Percentiles rank a stretch among this genome's conserved stretches.
Conservation (phyloP, 2,113 vertebrate genomes). For the Acanthochromis polyacanthus region DNA sequence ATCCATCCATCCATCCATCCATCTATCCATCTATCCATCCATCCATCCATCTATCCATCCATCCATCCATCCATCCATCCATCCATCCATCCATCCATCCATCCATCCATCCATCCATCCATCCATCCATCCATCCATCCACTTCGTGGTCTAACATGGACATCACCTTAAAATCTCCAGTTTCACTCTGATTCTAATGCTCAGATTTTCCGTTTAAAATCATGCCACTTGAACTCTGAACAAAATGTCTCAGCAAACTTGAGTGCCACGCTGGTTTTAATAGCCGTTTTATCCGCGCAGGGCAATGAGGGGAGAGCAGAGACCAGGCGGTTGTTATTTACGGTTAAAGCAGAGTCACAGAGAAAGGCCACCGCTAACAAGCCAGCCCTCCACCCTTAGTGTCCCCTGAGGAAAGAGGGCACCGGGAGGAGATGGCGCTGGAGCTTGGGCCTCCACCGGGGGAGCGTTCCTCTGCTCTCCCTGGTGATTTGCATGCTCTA, state of each 20-base stretch:
- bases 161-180: too few species aligned
- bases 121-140: too few species aligned
- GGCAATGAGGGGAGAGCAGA: neutral
- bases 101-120: too few species aligned
- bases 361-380: constrained; percentile 40
- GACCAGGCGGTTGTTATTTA: constrained; percentile 9
- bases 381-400: constrained; percentile 14
- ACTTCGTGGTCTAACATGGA: too few species aligned
- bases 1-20: too few species aligned
- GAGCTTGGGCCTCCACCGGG: constrained; percentile 21
- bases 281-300: neutral
- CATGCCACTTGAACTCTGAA: neutral
- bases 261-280: neutral
- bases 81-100: too few species aligned
- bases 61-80: too few species aligned
- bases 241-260: neutral
- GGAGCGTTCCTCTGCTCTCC: constrained; percentile 51
- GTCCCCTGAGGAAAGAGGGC: constrained; percentile 35
- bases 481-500: constrained; percentile 56
- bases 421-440: constrained; percentile 13
- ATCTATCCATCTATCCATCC: too few species aligned
- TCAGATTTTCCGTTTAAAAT: too few species aligned
- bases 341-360: constrained; percentile 13
- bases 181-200: too few species aligned
- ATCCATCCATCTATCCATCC: too few species aligned